Percentiles rank a stretch among this genome's conserved stretches.
These are phyloP conservation scores for Dascyllus trimaculatus DNA, from an alignment of 2,113 vertebrate genomes.

Conservation along the genomic window DNA sequence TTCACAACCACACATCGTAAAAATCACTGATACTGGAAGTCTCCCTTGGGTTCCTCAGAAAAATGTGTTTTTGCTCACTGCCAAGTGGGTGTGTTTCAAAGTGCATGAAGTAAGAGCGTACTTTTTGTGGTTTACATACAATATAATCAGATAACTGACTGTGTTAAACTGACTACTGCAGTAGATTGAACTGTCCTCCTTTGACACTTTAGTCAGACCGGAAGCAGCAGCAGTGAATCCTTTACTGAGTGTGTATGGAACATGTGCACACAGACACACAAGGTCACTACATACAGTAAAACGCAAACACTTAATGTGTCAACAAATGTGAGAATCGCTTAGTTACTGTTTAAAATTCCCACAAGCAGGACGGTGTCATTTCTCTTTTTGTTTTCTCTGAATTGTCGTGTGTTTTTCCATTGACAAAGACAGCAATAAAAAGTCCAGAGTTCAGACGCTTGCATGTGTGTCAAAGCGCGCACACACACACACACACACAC, in stretches of 20 bases:
- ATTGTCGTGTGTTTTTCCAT: neutral
- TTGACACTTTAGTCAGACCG: constrained; percentile 13
- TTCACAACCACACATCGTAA: constrained; percentile 2
- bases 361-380: neutral
- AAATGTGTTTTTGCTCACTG: neutral
- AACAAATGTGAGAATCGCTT: constrained; percentile 11
- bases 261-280: constrained; percentile 9
- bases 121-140: constrained; percentile 39
- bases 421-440: constrained; percentile 10
- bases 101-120: neutral
- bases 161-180: neutral
- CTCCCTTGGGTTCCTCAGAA: neutral
- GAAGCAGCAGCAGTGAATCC: constrained; percentile 32
- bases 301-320: constrained; percentile 9
- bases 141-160: constrained; percentile 35
- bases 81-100: neutral
- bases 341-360: constrained; percentile 28
- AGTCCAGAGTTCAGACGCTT: constrained; percentile 18
- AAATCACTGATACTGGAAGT: neutral
- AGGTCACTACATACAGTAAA: constrained; percentile 7
- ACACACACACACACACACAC: too few species aligned
- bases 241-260: too few species aligned
- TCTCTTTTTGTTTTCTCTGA: neutral
- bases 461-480: neutral
- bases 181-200: neutral